Evolutionary conservation across 37 sponge, comb jelly and placozoan genomes (phyloP).

Genomic region (Chondrilla cf. caribensis): DNA sequence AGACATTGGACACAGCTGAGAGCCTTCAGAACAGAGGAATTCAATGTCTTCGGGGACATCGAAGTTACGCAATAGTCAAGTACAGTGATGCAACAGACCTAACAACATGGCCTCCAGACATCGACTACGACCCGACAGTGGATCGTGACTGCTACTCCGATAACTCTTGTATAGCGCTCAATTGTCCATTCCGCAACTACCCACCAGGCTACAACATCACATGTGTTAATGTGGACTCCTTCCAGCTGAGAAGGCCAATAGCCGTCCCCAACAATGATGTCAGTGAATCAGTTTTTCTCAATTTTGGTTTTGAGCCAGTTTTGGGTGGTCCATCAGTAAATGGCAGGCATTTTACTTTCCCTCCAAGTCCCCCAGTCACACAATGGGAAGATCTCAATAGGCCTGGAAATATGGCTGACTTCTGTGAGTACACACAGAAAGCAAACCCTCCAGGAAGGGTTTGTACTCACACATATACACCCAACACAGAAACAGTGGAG

Average conservation of each 20-base stretch:
- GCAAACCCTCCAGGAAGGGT: not conserved
- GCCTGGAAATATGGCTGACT: too few species aligned
- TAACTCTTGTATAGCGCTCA: constrained; percentile 34
- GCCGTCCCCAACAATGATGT: constrained; percentile 2
- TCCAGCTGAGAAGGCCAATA: constrained; percentile 12
- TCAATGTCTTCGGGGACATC: constrained; percentile 14
- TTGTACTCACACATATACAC: not conserved
- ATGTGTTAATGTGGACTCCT: constrained; percentile 33
- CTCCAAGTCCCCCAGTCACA: constrained; percentile 22
- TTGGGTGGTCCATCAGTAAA: constrained; percentile 28
- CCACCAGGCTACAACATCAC: constrained; percentile 25
- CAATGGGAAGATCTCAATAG: not conserved
- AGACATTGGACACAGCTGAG: constrained; percentile 39
- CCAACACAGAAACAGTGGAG: not conserved
- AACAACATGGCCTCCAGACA: not conserved
- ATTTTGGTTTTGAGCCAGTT: constrained; percentile 42
- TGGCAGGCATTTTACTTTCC: constrained; percentile 32
- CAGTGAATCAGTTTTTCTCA: constrained; percentile 36
- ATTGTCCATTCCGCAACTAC: constrained; percentile 59
- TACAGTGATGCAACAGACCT: constrained; percentile 5
- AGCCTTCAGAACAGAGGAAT: not conserved
- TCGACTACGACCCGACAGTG: constrained; percentile 27
- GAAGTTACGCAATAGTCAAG: constrained; percentile 65
- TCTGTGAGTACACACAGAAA: not conserved
- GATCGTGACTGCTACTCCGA: not conserved